Evolutionary conservation across 2,797 vertebrate species (phyloP), one percentile per base, ranked within the genome.

Genomic region (Enteromius viviparus): DNA sequence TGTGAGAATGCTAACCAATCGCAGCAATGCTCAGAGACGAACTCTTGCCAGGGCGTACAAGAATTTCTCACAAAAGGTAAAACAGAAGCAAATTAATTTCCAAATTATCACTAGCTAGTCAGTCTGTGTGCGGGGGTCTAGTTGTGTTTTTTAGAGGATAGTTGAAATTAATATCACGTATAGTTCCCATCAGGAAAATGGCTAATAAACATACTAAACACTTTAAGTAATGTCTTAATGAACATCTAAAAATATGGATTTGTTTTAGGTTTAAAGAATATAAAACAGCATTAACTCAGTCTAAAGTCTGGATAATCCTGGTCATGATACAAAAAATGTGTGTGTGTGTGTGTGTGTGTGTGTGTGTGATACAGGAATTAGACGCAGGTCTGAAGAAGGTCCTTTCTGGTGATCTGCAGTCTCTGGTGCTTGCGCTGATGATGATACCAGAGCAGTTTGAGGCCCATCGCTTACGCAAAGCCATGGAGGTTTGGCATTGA

Each of bases 401-500:
- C 0, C 60, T 96, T 9, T 90, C 93, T 0, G 94, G 95, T 65
- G 88, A 94, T 1, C 66, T 96, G 10, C 94, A 93, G 88, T 49
- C 26, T 9, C 70, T 95, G 0, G 84, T 96, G 29, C 45, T 94
- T 65, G 92, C 92, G 0, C 87, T 97, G 77, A 65, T 97, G 84
- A 93, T 92, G 91, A 88, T 89, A 0, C 89, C 91, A 0, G 85
- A 92, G 60, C 84, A 90, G 0, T 89, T 91, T 0, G 95, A 96
- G 8, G 95, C 94, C 53, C 87, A 92, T 7, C 94, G 95, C n/a
- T 82, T 97, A 23, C 93, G 93, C 9, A 86, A 86, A 21, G 94
- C 95, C 78, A 93, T 97, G 94, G 92, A 89, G 90, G 96, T 97
- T 78, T 74, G 62, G 51, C 23, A 40, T 26, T 40, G 23, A 23